Base-by-base conservation (phyloP, 2,888 invertebrate genomes). In the Latrodectus elegans region DNA sequence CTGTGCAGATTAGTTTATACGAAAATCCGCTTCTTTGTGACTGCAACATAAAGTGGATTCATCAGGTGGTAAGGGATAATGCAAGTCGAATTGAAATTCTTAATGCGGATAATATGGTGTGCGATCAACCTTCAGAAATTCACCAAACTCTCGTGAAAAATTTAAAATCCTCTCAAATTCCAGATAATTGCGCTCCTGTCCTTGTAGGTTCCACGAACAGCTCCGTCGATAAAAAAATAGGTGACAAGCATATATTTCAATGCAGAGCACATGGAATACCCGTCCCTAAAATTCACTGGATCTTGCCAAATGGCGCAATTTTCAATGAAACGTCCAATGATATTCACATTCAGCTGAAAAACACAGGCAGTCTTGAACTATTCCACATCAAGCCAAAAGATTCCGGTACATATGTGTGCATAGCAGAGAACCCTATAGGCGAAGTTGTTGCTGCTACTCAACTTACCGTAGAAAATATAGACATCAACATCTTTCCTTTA, bases 211-310 rank as follows among this genome's bases (percentile, higher is more conserved):
- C 81, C 11, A 38, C 79, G 17, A 90, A 89, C 52, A 65, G 51
- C 3, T 89, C 89, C 4, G 84, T 89, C 17, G 84, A 89, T 64
- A 88, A 88, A 65, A 89, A 84, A 65, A 88, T 90, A 15, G 90
- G 89, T 8, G 90, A 90, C 22, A 68, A 53, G 67, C 78, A 89
- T 74, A 60, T 86, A 6, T 89, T 90, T 64, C 89, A 92, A 88
- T 93, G 93, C 90, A 91, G 93, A 64, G 92, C 92, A 4, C 91
- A 92, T n/a, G 93, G 93, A 1, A 90, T 92, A 15, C 93, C 93
- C 15, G 77, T 89, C 9, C 93, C 93, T 10, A 88, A 90, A 67
- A 89, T 93, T n/a, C 90, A 91, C 76, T 93, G 93, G 93, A 89
- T 91, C 22, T 89, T 92, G 9, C 92, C 93, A 11, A 91, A 91